phyloP scores from a whole-genome alignment of 2,797 vertebrate genomes.

The Pangasius sanitwongsei region DNA sequence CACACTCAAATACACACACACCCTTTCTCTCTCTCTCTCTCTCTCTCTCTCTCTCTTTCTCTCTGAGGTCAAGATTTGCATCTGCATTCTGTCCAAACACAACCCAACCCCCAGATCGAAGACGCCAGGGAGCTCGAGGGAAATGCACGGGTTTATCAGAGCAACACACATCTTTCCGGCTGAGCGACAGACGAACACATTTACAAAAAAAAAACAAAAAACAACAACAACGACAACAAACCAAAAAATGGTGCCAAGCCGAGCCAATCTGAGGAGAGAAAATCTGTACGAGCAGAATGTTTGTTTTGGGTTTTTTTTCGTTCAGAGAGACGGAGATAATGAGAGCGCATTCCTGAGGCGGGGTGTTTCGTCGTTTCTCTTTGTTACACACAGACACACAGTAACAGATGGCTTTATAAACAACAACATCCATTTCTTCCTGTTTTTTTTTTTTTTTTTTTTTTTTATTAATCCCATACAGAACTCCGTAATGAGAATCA shows the following conservation, averaged over 20 bases:
- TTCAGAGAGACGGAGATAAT: neutral
- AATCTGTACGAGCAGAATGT: neutral
- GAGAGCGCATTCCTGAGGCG: neutral
- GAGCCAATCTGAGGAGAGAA: neutral
- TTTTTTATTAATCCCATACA: neutral
- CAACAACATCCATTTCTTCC: conserved; percentile 9
- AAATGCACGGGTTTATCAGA: conserved; percentile 63
- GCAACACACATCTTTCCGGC: conserved; percentile 40
- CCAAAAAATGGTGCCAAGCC: neutral
- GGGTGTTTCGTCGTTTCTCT: neutral
- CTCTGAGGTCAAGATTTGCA: conserved; percentile 62
- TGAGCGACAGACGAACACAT: conserved; percentile 6
- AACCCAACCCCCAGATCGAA: conserved; percentile 65
- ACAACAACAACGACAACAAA: neutral
- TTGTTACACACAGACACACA: neutral
- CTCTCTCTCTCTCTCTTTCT: neutral
- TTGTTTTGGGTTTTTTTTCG: neutral
- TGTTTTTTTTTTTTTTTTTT: neutral
- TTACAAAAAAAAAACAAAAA: neutral
- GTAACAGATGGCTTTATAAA: conserved; percentile 1
- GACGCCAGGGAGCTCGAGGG: conserved; percentile 57
- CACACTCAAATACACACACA: neutral
- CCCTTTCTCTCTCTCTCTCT: too few species aligned
- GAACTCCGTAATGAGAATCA: conserved; percentile 1
- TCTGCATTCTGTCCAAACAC: conserved; percentile 61